These are phyloP conservation scores for Nothoprocta pentlandii DNA, from an alignment of 2,113 vertebrate genomes.

Conservation along the genomic window DNA sequence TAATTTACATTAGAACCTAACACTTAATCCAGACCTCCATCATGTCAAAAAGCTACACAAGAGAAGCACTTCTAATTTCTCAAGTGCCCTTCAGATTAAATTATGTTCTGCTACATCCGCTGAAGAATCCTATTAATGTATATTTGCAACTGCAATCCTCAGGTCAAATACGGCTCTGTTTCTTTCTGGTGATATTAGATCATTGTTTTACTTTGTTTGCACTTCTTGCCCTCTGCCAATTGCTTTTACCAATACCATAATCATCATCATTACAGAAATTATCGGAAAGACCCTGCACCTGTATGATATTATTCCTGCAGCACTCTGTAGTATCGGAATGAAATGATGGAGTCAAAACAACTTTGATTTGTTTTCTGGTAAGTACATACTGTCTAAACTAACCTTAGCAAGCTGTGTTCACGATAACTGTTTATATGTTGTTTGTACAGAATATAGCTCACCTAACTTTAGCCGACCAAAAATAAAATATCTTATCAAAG, in stretches of 20 bases:
- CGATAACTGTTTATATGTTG: background rate
- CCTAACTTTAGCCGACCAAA: background rate
- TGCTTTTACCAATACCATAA: constrained; percentile 50
- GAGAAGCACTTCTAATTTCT: constrained; percentile 69
- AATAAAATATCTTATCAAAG: background rate
- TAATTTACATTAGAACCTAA: constrained; percentile 74
- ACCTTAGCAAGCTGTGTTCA: background rate
- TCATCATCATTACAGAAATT: constrained; percentile 47
- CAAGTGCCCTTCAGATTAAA: constrained; percentile 67
- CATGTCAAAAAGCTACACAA: constrained; percentile 63
- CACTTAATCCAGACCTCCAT: constrained; percentile 62
- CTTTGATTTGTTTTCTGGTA: constrained; percentile 30
- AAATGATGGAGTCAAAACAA: constrained; percentile 47
- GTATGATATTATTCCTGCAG: constrained; percentile 28
- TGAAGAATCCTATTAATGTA: constrained; percentile 53
- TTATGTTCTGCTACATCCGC: constrained; percentile 53
- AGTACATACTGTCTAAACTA: background rate
- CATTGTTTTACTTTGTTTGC: constrained; percentile 16
- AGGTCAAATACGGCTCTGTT: constrained; percentile 41
- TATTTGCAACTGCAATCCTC: constrained; percentile 55
- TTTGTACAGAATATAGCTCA: background rate
- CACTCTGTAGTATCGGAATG: constrained; percentile 45
- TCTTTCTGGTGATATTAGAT: constrained; percentile 42
- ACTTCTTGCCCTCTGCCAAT: constrained; percentile 25
- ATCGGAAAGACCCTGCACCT: constrained; percentile 27